Conservation (phyloP, 2,113 vertebrate species). For the Tichodroma muraria region DNA sequence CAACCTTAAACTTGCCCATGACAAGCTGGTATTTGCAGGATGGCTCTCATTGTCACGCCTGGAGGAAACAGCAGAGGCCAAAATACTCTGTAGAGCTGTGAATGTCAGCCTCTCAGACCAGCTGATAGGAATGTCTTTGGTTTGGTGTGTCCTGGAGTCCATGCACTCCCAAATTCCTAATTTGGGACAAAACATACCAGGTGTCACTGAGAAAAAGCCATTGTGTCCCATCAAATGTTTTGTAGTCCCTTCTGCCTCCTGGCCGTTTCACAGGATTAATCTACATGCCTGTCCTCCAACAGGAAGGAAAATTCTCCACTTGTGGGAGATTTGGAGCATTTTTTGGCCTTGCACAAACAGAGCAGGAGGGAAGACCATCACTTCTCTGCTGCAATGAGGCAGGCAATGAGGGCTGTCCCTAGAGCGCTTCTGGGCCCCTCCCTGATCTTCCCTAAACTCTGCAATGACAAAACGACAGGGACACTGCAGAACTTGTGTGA, state of each 20-base stretch:
- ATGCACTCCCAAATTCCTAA: neutral
- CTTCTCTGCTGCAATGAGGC: neutral
- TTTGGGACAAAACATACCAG: neutral
- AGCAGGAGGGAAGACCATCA: fast-evolving
- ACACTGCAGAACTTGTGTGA: neutral
- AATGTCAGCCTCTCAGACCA: neutral
- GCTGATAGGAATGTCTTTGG: neutral
- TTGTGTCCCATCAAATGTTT: neutral
- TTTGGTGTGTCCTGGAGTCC: neutral
- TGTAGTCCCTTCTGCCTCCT: neutral
- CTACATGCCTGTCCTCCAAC: neutral
- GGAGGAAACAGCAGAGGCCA: slow-evolving; percentile 65
- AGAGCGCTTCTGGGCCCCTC: neutral
- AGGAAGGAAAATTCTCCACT: neutral
- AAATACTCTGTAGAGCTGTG: slow-evolving; percentile 28
- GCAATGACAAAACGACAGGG: neutral
- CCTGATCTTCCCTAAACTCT: neutral
- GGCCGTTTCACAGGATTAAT: neutral
- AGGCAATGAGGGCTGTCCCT: neutral
- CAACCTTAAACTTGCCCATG: slow-evolving; percentile 75
- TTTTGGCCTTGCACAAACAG: neutral
- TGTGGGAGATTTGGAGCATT: neutral
- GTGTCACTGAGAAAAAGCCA: neutral
- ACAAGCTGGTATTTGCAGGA: slow-evolving; percentile 66
- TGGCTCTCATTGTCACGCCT: slow-evolving; percentile 50